phyloP scores from a whole-genome alignment of 2,797 vertebrate species.

The Allobates femoralis region DNA sequence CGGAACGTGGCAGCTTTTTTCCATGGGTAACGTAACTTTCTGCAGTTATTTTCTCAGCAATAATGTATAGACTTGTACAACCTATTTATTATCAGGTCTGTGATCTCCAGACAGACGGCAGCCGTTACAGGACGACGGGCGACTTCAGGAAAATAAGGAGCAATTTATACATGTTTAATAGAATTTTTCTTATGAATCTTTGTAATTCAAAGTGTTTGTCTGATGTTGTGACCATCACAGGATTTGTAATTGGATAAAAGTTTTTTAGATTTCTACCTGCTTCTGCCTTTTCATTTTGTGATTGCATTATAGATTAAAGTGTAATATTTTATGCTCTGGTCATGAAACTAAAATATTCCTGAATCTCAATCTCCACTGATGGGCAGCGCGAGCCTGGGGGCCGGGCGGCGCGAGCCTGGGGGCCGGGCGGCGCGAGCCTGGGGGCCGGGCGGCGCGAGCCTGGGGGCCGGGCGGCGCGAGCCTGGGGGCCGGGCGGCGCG shows the following conservation, averaged over 20 bases:
- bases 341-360: too few species aligned
- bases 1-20: background rate
- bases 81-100: conserved; percentile 27
- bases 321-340: too few species aligned
- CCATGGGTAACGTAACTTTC: background rate
- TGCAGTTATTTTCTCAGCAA: conserved; percentile 26
- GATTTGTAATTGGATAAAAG: conserved; percentile 20
- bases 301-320: too few species aligned
- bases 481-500: too few species aligned
- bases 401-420: too few species aligned
- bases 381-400: too few species aligned
- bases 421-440: too few species aligned
- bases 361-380: too few species aligned
- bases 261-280: background rate
- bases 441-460: too few species aligned
- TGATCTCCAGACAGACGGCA: background rate
- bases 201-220: conserved; percentile 33
- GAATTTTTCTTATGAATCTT: conserved; percentile 29
- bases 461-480: too few species aligned
- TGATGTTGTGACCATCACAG: background rate
- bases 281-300: background rate
- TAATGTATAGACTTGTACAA: conserved; percentile 35
- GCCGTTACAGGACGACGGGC: background rate
- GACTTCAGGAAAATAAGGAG: background rate
- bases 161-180: conserved; percentile 18